Percentiles rank a stretch among this genome's conserved stretches.
Evolutionary conservation across 1,140 invertebrate genomes (phyloP).

Genomic region (Philotrypesis tridentata): DNA sequence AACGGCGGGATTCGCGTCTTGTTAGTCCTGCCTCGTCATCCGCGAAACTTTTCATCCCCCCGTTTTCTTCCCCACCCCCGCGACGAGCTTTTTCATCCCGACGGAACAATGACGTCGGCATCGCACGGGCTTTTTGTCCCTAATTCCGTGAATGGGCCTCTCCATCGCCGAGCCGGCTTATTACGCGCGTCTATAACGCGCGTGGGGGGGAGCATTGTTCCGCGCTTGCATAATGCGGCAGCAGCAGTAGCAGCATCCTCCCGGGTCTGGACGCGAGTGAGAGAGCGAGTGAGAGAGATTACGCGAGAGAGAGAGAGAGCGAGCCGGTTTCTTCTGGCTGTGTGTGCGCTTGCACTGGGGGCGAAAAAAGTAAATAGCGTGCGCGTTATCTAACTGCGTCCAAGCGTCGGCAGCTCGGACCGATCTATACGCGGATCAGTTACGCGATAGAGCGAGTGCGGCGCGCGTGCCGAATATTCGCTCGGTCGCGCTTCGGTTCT

Average conservation of each 20-base stretch:
- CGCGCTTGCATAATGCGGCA: too few relatives aligned
- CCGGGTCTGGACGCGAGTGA: too few relatives aligned
- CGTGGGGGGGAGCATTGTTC: not conserved
- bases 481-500: slow-evolving; percentile 27
- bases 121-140: slow-evolving; percentile 12
- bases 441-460: not conserved
- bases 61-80: too few relatives aligned
- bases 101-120: not conserved
- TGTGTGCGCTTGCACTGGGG: not conserved
- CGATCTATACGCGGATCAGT: not conserved
- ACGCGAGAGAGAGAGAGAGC: too few relatives aligned
- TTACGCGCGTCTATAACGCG: not conserved
- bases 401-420: not conserved
- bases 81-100: slow-evolving; percentile 1
- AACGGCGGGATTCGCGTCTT: slow-evolving; percentile 6
- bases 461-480: not conserved
- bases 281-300: too few relatives aligned
- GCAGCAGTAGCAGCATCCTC: too few relatives aligned
- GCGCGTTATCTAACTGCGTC: not conserved
- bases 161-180: not conserved
- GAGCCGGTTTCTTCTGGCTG: too few relatives aligned
- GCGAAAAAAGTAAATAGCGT: not conserved
- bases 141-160: slow-evolving; percentile 9
- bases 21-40: slow-evolving; percentile 32
- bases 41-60: slow-evolving; percentile 21